Evolutionary conservation across 2,888 invertebrate species (phyloP).

Genomic region (Platynereis dumerilii): DNA sequence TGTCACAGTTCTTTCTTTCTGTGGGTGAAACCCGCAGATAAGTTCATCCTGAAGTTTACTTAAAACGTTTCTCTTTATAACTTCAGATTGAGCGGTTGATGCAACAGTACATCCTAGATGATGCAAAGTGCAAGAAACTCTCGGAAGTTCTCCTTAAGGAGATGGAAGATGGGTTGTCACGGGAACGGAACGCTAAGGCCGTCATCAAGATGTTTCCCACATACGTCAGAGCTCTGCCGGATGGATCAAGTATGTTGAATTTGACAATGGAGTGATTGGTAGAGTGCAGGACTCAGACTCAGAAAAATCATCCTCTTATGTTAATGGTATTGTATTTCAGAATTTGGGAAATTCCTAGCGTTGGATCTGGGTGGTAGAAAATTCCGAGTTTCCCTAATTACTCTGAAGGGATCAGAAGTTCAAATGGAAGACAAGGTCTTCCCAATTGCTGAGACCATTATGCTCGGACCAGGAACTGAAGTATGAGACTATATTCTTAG

Average conservation of each 20-base stretch:
- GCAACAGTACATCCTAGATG: conserved; percentile 79
- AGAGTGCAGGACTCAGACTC: too few species aligned
- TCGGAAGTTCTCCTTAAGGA: conserved; percentile 79
- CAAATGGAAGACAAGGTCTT: conserved; percentile 98
- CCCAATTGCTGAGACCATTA: conserved; percentile 91
- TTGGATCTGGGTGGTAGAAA: conserved; percentile 98
- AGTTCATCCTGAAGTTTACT: too few species aligned
- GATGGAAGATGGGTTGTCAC: conserved; percentile 80
- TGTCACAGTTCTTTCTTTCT: too few species aligned
- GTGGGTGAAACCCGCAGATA: too few species aligned
- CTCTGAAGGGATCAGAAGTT: conserved; percentile 81
- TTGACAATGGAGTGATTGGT: too few species aligned
- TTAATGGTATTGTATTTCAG: conserved; percentile 68
- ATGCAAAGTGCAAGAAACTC: conserved; percentile 79
- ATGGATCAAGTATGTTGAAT: conserved; percentile 79
- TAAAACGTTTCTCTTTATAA: too few species aligned
- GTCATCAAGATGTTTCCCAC: conserved; percentile 94
- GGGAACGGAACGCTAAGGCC: conserved; percentile 77
- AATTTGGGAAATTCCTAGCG: conserved; percentile 92
- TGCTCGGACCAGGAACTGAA: conserved; percentile 84
- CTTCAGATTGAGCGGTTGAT: conserved; percentile 82
- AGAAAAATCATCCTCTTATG: too few species aligned
- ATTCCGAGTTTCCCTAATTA: conserved; percentile 92
- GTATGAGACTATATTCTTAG: conserved; percentile 55
- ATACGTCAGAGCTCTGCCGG: conserved; percentile 93